These are phyloP conservation scores for Carpatolechia fugitivella DNA, from an alignment of 2,888 invertebrate genomes.

Conservation along the genomic window DNA sequence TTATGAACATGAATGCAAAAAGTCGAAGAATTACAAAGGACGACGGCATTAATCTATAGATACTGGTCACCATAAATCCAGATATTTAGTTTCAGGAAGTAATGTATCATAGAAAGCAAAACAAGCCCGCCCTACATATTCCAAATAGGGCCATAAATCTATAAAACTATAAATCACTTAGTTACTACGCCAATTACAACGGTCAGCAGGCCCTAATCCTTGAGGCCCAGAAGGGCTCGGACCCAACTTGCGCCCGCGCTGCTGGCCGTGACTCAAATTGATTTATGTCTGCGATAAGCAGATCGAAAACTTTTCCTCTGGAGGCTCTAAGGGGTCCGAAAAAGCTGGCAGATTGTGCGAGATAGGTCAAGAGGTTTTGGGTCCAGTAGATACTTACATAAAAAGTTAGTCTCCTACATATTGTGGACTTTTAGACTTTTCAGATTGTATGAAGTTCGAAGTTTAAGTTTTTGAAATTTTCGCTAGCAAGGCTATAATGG, in stretches of 20 bases:
- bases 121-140: background rate
- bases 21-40: no score
- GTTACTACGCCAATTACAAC: conserved; percentile 74
- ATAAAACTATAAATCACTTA: conserved; percentile 61
- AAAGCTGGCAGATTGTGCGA: conserved; percentile 18
- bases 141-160: conserved; percentile 14
- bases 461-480: no score
- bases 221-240: conserved; percentile 38
- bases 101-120: background rate
- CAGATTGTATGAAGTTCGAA: no score
- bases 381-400: no score
- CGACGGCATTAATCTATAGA: no score
- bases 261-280: conserved; percentile 66
- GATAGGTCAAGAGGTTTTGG: background rate
- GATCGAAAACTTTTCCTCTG: conserved; percentile 55
- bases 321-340: conserved; percentile 31
- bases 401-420: no score
- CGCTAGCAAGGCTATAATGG: no score
- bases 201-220: conserved; percentile 67
- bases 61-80: background rate
- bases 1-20: no score
- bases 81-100: background rate
- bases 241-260: conserved; percentile 56
- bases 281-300: conserved; percentile 71
- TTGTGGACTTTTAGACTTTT: no score